Evolutionary conservation across 2,113 vertebrate species (phyloP).

Genomic region (Triplophysa tibetana): DNA sequence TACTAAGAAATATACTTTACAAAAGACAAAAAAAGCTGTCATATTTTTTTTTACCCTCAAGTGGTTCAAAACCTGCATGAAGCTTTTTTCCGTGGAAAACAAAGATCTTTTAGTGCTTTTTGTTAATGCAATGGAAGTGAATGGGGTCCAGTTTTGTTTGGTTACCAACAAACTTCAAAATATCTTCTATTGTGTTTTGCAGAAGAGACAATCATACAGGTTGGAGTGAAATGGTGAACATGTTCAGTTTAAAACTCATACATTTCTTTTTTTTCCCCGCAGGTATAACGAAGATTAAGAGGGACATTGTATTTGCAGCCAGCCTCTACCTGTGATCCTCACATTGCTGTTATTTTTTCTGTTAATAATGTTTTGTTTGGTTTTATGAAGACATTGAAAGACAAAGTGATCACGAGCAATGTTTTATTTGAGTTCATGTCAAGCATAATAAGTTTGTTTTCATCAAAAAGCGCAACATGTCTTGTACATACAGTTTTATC

Average conservation of each 20-base stretch:
- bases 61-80: too few species aligned
- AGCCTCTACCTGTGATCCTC: conserved; percentile 87
- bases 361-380: neutral
- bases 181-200: too few species aligned
- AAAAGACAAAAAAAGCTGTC: too few species aligned
- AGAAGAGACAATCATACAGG: too few species aligned
- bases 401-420: conserved; percentile 7
- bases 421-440: conserved; percentile 58
- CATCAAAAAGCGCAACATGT: conserved; percentile 43
- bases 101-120: too few species aligned
- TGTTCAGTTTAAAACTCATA: neutral
- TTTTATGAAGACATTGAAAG: conserved; percentile 17
- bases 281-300: conserved; percentile 98
- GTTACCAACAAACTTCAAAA: too few species aligned
- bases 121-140: too few species aligned
- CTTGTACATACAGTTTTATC: conserved; percentile 84
- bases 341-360: neutral
- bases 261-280: conserved; percentile 15
- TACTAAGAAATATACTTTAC: neutral
- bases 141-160: too few species aligned
- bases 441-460: conserved; percentile 58
- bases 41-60: too few species aligned
- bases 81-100: too few species aligned
- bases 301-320: conserved; percentile 97
- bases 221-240: neutral